Conservation (phyloP, 2,888 invertebrate genomes). For the Nebria salina region DNA sequence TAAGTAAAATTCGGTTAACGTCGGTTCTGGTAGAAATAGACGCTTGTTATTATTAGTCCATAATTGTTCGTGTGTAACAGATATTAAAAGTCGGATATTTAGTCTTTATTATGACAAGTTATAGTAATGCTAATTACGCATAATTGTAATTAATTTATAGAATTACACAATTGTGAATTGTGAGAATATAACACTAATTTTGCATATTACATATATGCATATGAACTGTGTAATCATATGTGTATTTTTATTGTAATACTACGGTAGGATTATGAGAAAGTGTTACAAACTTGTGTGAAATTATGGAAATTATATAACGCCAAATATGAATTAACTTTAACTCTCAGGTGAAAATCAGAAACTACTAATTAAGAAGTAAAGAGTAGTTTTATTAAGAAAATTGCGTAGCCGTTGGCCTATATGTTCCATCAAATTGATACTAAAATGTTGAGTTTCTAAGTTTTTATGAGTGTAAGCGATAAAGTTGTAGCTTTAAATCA, state of each 20-base stretch:
- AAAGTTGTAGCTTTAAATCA: background rate
- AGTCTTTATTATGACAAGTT: background rate
- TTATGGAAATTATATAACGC: background rate
- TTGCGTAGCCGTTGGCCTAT: background rate
- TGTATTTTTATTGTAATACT: background rate
- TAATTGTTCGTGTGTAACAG: background rate
- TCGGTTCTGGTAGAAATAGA: background rate
- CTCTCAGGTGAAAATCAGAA: background rate
- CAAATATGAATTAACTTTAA: background rate
- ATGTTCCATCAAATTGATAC: background rate
- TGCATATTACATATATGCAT: background rate
- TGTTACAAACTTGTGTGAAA: slow-evolving; percentile 1
- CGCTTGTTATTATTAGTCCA: background rate
- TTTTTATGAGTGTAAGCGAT: too few species aligned
- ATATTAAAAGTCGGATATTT: background rate
- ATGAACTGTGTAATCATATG: background rate
- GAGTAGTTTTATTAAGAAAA: background rate
- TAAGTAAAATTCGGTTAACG: background rate
- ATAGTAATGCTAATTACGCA: background rate
- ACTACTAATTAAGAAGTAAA: background rate
- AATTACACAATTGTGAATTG: background rate
- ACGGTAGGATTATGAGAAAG: background rate
- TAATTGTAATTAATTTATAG: background rate
- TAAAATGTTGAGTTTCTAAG: background rate
- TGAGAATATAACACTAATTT: background rate